Evolutionary conservation across 2,888 invertebrate species (phyloP).

Genomic region (Agrilus cyanescens): DNA sequence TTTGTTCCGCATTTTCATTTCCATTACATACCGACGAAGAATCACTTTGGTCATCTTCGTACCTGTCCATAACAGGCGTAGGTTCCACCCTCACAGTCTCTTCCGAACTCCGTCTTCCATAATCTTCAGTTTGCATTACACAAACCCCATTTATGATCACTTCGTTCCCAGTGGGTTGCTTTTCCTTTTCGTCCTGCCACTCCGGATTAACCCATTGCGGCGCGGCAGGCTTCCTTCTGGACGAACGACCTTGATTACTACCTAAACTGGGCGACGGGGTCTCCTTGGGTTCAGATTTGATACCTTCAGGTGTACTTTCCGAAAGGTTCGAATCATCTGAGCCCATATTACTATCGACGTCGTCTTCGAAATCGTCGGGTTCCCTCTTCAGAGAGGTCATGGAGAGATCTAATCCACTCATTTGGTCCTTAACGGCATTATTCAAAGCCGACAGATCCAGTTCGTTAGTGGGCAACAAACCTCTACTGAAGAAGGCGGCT

Average conservation of each 20-base stretch:
- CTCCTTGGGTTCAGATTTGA: slow-evolving; percentile 45
- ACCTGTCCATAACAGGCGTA: slow-evolving; percentile 54
- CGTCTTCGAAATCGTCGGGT: slow-evolving; percentile 68
- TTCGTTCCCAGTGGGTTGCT: slow-evolving; percentile 51
- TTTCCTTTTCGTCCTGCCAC: slow-evolving; percentile 61
- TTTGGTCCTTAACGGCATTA: slow-evolving; percentile 62
- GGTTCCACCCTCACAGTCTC: slow-evolving; percentile 69
- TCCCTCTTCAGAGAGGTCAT: slow-evolving; percentile 71
- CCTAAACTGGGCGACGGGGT: slow-evolving; percentile 19
- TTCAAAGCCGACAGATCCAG: slow-evolving; percentile 43
- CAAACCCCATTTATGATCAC: slow-evolving; percentile 91
- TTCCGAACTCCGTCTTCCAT: slow-evolving; percentile 44
- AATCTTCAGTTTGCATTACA: slow-evolving; percentile 78
- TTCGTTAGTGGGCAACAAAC: slow-evolving; percentile 48
- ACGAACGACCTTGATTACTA: slow-evolving; percentile 37
- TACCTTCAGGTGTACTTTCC: slow-evolving; percentile 43
- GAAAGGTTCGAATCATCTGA: slow-evolving; percentile 50
- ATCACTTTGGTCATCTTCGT: slow-evolving; percentile 43
- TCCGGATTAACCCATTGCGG: slow-evolving; percentile 97
- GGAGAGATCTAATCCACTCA: slow-evolving; percentile 77
- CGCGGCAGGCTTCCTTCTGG: slow-evolving; percentile 84
- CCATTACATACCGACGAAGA: slow-evolving; percentile 35
- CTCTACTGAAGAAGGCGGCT: slow-evolving; percentile 63
- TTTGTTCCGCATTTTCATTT: slow-evolving; percentile 19
- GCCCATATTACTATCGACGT: slow-evolving; percentile 62